Evolutionary conservation across 2,888 invertebrate species (phyloP), one percentile per base, ranked within the genome.

Genomic region (Vandiemenella viatica): DNA sequence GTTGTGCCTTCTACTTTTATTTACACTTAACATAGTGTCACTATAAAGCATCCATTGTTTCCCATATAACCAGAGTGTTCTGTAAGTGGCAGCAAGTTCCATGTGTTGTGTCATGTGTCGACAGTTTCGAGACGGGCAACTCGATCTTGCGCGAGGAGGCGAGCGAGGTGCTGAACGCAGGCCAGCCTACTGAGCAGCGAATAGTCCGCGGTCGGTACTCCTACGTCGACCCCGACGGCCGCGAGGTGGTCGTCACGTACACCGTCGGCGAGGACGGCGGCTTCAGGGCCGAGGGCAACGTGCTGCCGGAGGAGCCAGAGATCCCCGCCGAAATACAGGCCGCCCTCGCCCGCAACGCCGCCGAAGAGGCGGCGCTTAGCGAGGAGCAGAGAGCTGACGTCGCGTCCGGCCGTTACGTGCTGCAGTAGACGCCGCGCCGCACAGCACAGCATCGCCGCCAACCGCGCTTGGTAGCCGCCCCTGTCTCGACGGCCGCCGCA

Each of bases 111-210:
- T n/a, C n/a, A n/a, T n/a, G n/a, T n/a, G n/a, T n/a, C n/a, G n/a
- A n/a, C 45, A 55, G 55, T 37, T 55, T 50, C 43, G 55, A 55
- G 47, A 55, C 55, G n/a, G 55, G 51, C 8, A 55, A 55, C 45
- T 46, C 46, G 38, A 55, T 55, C 41, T 32, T 45, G 10, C 41
- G 46, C 8, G 51, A 55, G 40, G 53, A 55, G 38, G 46, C 44
- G 18, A 45, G 51, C n/a, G 48, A 50, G 21, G 32, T 53, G n/a
- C 40, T 18, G 37, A 51, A 53, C 38, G 43, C 38, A 13, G 53
- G 55, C 8, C 41, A 49, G 6, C 42, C 48, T 22, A 43, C 46
- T 5, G 55, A 55, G 37, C 42, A 32, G 1, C 21, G 42, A 7
- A 44, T 43, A 7, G 53, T 55, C 21, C 45, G 49, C 23, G 55